Evolutionary conservation across 2,888 invertebrate species (phyloP).

Genomic region (Glyphotaelius pellucidus): DNA sequence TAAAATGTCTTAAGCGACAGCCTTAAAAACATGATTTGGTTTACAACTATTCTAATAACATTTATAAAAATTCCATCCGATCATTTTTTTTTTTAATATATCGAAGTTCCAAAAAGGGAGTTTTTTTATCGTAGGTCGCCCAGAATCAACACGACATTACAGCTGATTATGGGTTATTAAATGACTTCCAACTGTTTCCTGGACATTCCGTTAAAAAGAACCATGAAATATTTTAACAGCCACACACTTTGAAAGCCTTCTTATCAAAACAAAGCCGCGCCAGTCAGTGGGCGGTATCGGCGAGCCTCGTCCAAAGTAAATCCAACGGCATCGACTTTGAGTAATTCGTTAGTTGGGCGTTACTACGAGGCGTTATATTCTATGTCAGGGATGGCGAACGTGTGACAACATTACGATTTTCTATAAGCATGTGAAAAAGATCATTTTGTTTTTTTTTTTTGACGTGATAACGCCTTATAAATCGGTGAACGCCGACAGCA

Average conservation of each 20-base stretch:
- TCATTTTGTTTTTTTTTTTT: too few relatives aligned
- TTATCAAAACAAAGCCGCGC: neutral
- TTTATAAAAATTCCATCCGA: too few relatives aligned
- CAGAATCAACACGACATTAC: neutral
- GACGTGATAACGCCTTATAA: too few relatives aligned
- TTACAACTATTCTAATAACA: too few relatives aligned
- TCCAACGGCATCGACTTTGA: conserved; percentile 53
- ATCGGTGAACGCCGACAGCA: too few relatives aligned
- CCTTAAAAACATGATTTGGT: neutral
- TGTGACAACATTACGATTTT: neutral
- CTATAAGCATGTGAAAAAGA: neutral
- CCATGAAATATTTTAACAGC: neutral
- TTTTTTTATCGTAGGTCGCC: neutral
- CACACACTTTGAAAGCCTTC: conserved; percentile 2
- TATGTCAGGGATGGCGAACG: neutral
- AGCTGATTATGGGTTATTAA: neutral
- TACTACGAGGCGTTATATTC: conserved; percentile 13
- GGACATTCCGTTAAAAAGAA: neutral
- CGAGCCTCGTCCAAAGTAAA: conserved; percentile 35
- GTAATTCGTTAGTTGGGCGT: conserved; percentile 55
- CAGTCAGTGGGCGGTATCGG: neutral
- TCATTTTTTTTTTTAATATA: too few relatives aligned
- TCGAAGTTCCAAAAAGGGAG: neutral
- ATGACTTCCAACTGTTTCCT: neutral
- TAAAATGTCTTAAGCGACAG: too few relatives aligned